Conservation (phyloP, 1,140 invertebrate genomes). For the Saccostrea glomerata region DNA sequence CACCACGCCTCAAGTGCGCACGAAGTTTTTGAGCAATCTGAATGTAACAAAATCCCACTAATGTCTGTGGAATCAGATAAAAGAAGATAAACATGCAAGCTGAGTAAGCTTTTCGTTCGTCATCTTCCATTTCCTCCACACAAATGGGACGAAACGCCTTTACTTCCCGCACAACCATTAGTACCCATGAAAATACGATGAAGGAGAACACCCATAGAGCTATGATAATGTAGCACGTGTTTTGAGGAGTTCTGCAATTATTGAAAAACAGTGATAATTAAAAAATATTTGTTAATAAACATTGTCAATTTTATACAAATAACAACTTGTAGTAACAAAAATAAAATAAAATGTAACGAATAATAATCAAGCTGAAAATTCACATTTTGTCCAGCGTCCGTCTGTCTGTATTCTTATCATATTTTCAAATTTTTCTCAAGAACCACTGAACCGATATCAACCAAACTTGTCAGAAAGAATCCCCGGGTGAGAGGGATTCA, state of each 20-base stretch:
- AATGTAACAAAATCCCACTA: constrained; percentile 63
- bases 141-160: constrained; percentile 42
- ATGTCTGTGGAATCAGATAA: constrained; percentile 62
- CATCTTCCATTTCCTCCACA: constrained; percentile 39
- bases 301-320: background rate
- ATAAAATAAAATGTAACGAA: no score
- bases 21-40: constrained; percentile 68
- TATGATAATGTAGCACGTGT: constrained; percentile 53
- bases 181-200: constrained; percentile 54
- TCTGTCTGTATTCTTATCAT: no score
- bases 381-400: no score
- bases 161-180: constrained; percentile 46
- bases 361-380: no score
- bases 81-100: constrained; percentile 59
- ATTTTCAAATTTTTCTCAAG: no score
- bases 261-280: background rate
- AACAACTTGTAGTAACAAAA: no score
- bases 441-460: no score
- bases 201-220: constrained; percentile 64
- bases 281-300: background rate
- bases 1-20: constrained; percentile 51
- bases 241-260: constrained; percentile 62
- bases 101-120: constrained; percentile 56
- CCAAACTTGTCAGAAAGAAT: no score
- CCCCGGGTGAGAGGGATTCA: no score